Base-by-base conservation (phyloP, 2,113 vertebrate species). In the Phrynosoma platyrhinos region DNA sequence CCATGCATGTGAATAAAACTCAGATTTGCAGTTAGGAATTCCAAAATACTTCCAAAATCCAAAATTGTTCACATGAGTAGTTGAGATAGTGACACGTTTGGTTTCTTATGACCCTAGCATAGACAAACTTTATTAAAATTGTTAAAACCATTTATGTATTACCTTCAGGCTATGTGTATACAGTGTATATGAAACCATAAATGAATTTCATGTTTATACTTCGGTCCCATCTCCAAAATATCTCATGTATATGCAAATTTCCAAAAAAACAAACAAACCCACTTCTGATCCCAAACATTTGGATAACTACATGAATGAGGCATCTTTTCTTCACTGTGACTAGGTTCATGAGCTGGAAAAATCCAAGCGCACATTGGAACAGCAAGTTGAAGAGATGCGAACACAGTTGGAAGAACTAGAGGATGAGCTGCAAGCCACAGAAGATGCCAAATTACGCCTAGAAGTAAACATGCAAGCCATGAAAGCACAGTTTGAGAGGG, bases 391-490 rank as follows among this genome's bases (percentile, higher is more conserved):
- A 75, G 99, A 99, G 94, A 99, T 99, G 99, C 96, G 98, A 88
- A 98, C 98, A 7, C 99, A 99, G 95, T 97, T 99, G 82, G 99
- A 99, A 89, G 98, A 99, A 94, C 97, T 99, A 84, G 99, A 99
- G 87, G 99, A 99, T 2, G 99, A 99, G 27, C 97, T 99, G 23
- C 99, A 99, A 96, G 98, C 98, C 79, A 99, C 99, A 0, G 99
- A 99, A 86, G 98, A 99, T 3, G 98, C 98, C 91, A 99, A 99
- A 82, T 97, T 99, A 10, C 98, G 99, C 5, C 95, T 99, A 92
- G 99, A 99, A 94, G 99, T 99, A 94, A 99, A 99, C 97, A 99
- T 99, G 99, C 99, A 99, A 96, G 99, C 99, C 86, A 99, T 98
- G 98, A 99, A 98, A 94, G 98, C 99, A 52, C 99, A 99, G 96